Percentiles rank a stretch among this genome's conserved stretches.
phyloP scores from a whole-genome alignment of 2,888 invertebrate genomes.

The Serrognathus titanus region DNA sequence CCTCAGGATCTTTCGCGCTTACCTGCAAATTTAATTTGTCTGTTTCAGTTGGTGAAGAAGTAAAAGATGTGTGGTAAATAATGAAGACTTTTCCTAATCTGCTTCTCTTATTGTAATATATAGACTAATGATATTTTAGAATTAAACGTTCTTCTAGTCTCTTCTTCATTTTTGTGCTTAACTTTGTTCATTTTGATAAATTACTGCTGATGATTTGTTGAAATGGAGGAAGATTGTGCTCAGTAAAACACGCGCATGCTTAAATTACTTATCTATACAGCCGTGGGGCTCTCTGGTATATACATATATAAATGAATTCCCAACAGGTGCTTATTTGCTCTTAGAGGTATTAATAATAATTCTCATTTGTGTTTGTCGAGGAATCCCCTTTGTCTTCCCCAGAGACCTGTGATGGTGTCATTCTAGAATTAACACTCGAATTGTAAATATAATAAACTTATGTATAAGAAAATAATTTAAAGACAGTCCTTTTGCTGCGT shows the following conservation, averaged over 20 bases:
- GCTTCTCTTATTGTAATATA: slow-evolving; percentile 15
- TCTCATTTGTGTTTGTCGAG: slow-evolving; percentile 23
- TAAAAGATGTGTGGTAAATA: slow-evolving; percentile 67
- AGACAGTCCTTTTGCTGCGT: background rate
- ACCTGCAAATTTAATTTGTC: slow-evolving; percentile 23
- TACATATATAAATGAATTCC: background rate
- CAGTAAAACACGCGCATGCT: background rate
- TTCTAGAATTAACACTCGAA: slow-evolving; percentile 28
- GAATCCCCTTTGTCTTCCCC: slow-evolving; percentile 28
- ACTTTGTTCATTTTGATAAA: slow-evolving; percentile 1
- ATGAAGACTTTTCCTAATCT: slow-evolving; percentile 28
- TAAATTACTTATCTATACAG: background rate
- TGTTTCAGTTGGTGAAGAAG: slow-evolving; percentile 69
- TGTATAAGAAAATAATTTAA: slow-evolving; percentile 27
- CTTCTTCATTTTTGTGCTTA: slow-evolving; percentile 3
- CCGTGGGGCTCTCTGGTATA: slow-evolving; percentile 4
- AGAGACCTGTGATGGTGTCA: slow-evolving; percentile 43
- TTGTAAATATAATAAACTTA: slow-evolving; percentile 25
- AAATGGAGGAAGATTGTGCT: background rate
- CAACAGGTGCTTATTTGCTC: background rate
- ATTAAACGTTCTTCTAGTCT: slow-evolving; percentile 1
- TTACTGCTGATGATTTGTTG: slow-evolving; percentile 4
- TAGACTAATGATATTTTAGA: background rate
- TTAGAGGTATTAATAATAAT: no score
- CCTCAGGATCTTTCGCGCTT: slow-evolving; percentile 1